Evolutionary conservation across 2,888 invertebrate species (phyloP).

Genomic region (Bimastos eiseni): DNA sequence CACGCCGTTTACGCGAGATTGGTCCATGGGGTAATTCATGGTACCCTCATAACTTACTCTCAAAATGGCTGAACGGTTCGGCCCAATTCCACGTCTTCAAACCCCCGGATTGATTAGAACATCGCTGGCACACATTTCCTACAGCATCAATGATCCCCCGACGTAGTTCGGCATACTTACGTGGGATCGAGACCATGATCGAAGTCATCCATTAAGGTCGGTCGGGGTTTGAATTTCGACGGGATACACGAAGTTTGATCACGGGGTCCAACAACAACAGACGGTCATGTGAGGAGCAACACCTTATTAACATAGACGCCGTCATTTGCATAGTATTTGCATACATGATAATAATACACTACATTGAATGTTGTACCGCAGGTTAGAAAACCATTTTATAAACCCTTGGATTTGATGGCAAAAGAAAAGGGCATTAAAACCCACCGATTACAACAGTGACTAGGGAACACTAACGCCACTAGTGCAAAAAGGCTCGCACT

Average conservation of each 20-base stretch:
- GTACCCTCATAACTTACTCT: conserved; percentile 20
- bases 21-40: not conserved
- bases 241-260: conserved; percentile 23
- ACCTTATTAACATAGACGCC: conserved; percentile 13
- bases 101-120: not conserved
- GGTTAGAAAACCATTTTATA: not conserved
- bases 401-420: not conserved
- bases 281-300: conserved; percentile 24
- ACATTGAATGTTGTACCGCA: not conserved
- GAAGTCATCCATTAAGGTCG: conserved; percentile 17
- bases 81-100: conserved; percentile 20
- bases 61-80: conserved; percentile 23
- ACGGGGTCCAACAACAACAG: conserved; percentile 24
- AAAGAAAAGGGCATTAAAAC: not conserved
- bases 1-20: not conserved
- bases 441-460: not conserved
- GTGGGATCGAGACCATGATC: not conserved
- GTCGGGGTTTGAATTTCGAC: conserved; percentile 14
- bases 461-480: no score
- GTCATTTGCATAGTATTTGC: not conserved
- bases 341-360: not conserved
- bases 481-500: not conserved
- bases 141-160: not conserved
- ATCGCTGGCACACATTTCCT: not conserved
- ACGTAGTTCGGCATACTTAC: not conserved